These are phyloP conservation scores for Ornithorhynchus anatinus DNA, from an alignment of 2,113 vertebrate species.

Conservation along the genomic window DNA sequence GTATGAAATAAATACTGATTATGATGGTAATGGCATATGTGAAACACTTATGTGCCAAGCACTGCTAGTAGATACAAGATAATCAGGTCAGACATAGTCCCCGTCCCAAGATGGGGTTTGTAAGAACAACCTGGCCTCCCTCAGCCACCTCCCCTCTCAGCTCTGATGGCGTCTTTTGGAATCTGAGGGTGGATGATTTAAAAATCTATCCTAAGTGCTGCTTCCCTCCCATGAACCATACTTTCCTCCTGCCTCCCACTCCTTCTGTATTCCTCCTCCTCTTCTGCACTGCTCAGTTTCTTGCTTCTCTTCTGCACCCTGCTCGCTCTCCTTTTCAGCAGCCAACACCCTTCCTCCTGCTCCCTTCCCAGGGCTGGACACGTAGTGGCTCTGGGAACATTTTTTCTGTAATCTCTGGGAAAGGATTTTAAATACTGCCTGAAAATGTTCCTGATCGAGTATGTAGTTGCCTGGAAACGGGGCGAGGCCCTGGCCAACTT, in stretches of 20 bases:
- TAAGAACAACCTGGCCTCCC: no score
- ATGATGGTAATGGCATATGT: no score
- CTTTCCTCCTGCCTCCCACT: not conserved
- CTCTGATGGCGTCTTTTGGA: no score
- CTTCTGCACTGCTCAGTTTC: not conserved
- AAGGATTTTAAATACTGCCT: slow-evolving; percentile 20
- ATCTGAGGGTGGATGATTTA: no score
- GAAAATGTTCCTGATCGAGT: slow-evolving; percentile 6
- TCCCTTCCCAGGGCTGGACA: slow-evolving; percentile 14
- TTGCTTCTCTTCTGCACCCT: not conserved
- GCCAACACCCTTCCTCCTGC: slow-evolving; percentile 6
- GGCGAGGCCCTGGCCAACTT: slow-evolving; percentile 39
- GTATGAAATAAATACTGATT: no score
- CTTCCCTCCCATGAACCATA: not conserved
- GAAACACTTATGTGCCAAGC: no score
- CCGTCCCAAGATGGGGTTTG: no score
- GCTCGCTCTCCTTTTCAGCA: no score
- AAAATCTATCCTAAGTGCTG: no score
- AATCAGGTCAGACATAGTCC: no score
- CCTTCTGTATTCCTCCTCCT: not conserved
- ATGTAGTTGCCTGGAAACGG: slow-evolving; percentile 47
- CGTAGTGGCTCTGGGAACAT: slow-evolving; percentile 45
- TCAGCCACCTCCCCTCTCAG: no score
- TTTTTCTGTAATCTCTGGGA: slow-evolving; percentile 41
- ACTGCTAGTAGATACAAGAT: no score